Conservation (phyloP, 2,888 invertebrate genomes). For the Caenorhabditis macrosperma region DNA sequence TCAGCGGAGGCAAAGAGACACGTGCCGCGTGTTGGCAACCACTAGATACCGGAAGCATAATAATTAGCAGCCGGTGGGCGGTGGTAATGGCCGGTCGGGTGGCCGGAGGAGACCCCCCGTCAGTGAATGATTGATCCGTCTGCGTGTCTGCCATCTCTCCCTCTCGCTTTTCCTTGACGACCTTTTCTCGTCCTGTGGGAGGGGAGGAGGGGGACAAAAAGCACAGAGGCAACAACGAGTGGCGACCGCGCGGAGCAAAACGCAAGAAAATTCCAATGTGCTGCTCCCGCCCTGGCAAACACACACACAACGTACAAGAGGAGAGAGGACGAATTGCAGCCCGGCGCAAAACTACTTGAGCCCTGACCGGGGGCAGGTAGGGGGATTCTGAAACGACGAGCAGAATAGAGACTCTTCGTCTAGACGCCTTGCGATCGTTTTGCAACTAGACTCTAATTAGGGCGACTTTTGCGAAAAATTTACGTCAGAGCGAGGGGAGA, state of each 20-base stretch:
- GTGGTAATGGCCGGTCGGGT: slow-evolving; percentile 16
- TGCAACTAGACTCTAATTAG: no score
- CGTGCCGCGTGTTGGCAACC: not conserved
- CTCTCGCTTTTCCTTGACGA: slow-evolving; percentile 20
- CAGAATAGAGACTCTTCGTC: no score
- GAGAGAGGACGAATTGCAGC: slow-evolving; percentile 26
- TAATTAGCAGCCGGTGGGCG: slow-evolving; percentile 40
- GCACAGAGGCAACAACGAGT: no score
- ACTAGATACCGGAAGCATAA: slow-evolving; percentile 49
- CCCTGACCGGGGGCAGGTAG: not conserved
- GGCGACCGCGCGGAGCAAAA: slow-evolving; percentile 27
- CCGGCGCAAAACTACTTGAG: not conserved
- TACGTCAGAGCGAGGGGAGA: no score
- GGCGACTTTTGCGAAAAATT: no score
- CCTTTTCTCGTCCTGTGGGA: slow-evolving; percentile 17
- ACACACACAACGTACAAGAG: slow-evolving; percentile 28
- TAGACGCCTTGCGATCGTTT: no score
- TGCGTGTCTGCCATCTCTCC: slow-evolving; percentile 23
- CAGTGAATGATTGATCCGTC: slow-evolving; percentile 48
- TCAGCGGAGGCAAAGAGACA: not conserved
- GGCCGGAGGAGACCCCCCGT: slow-evolving; percentile 6
- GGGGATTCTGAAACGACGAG: not conserved
- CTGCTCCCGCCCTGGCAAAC: slow-evolving; percentile 19
- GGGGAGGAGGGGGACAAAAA: slow-evolving; percentile 25
- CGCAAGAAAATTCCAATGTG: slow-evolving; percentile 33